Conservation (phyloP, 1,140 invertebrate species). For the Elysia chlorotica region DNA sequence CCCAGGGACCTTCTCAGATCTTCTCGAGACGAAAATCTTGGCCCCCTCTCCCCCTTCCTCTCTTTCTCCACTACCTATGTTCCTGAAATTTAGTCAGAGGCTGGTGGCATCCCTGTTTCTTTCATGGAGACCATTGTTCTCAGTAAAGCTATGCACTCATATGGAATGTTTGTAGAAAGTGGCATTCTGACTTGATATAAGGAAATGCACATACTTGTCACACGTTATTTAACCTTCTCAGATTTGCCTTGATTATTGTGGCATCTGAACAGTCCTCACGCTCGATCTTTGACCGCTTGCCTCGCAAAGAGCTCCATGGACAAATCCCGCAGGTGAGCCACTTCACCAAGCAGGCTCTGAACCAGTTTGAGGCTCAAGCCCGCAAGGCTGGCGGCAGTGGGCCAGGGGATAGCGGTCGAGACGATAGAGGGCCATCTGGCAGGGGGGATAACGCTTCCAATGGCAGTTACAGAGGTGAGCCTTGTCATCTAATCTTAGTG, state of each 20-base stretch:
- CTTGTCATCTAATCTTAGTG: too few relatives aligned
- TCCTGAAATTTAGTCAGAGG: too few relatives aligned
- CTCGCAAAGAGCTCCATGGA: constrained; percentile 93
- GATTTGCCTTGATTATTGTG: constrained; percentile 60
- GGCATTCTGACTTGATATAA: background rate
- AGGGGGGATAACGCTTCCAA: background rate
- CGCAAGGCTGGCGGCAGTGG: constrained; percentile 55
- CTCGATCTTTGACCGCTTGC: constrained; percentile 87
- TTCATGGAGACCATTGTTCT: background rate
- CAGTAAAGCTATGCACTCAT: background rate
- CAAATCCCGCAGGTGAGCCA: constrained; percentile 92
- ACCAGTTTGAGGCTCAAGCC: constrained; percentile 67
- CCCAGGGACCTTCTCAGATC: too few relatives aligned
- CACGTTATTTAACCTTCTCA: constrained; percentile 11
- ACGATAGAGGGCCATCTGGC: constrained; percentile 6
- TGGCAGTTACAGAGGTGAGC: constrained; percentile 20
- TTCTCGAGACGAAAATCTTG: too few relatives aligned
- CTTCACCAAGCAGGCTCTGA: constrained; percentile 89
- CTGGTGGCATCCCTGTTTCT: too few relatives aligned
- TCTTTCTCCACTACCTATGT: too few relatives aligned
- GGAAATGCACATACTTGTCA: too few relatives aligned
- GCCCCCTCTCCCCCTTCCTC: too few relatives aligned
- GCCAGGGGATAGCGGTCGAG: constrained; percentile 35
- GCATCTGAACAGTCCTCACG: constrained; percentile 87
- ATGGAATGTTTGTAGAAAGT: background rate